phyloP scores from a whole-genome alignment of 2,888 invertebrate genomes.

The Dascillus cervinus region DNA sequence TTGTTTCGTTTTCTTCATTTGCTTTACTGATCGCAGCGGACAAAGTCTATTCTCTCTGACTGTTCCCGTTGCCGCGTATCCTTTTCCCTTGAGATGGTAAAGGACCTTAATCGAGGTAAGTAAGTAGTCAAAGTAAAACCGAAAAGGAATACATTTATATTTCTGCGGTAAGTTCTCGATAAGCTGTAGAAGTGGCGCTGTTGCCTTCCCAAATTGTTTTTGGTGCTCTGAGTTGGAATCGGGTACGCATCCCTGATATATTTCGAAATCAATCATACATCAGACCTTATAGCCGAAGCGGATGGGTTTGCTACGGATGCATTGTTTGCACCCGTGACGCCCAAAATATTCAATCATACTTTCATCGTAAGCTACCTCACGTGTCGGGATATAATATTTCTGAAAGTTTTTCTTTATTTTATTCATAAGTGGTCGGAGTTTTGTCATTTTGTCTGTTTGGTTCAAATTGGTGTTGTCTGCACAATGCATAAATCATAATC shows the following conservation, averaged over 20 bases:
- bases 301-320: slow-evolving; percentile 22
- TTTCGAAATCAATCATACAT: slow-evolving; percentile 19
- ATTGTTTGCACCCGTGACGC: slow-evolving; percentile 26
- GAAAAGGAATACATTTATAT: slow-evolving; percentile 1
- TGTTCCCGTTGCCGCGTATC: slow-evolving; percentile 9
- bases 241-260: slow-evolving; percentile 3
- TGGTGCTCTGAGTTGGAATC: slow-evolving; percentile 2
- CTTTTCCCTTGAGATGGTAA: slow-evolving; percentile 6
- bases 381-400: slow-evolving; percentile 16
- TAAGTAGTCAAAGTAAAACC: slow-evolving; percentile 5
- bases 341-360: slow-evolving; percentile 30
- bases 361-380: slow-evolving; percentile 22
- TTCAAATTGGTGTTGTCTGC: slow-evolving; percentile 14
- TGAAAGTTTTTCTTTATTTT: slow-evolving; percentile 13
- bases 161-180: slow-evolving; percentile 12
- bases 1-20: slow-evolving; percentile 13
- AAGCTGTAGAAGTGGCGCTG: slow-evolving; percentile 21
- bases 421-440: slow-evolving; percentile 20
- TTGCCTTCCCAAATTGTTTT: slow-evolving; percentile 3
- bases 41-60: slow-evolving; percentile 9
- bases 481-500: slow-evolving; percentile 16
- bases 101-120: slow-evolving; percentile 3
- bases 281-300: slow-evolving; percentile 24
- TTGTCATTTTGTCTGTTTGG: slow-evolving; percentile 21
- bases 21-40: slow-evolving; percentile 3